Conservation (phyloP, 2,113 vertebrate genomes). For the Astur gentilis region DNA sequence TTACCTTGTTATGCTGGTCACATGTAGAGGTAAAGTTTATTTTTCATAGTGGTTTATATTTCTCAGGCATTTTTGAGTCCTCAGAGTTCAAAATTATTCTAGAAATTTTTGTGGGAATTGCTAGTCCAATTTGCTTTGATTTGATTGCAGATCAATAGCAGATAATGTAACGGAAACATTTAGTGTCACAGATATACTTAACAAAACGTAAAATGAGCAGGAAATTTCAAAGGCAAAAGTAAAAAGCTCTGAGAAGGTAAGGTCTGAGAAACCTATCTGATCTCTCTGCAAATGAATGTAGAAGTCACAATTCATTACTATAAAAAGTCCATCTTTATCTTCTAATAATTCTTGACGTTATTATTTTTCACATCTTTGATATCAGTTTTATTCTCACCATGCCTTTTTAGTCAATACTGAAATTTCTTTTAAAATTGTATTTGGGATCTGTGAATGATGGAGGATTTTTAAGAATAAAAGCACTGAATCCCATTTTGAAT, state of each 20-base stretch:
- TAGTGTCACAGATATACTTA: background rate
- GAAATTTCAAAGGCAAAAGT: background rate
- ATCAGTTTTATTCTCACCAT: background rate
- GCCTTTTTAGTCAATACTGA: background rate
- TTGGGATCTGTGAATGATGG: background rate
- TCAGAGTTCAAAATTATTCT: background rate
- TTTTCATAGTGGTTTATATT: background rate
- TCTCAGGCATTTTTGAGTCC: background rate
- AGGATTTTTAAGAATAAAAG: background rate
- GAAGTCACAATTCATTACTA: background rate
- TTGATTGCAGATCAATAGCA: background rate
- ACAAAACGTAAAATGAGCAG: background rate
- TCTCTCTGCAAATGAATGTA: background rate
- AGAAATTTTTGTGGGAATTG: background rate
- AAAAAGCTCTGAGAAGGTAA: background rate
- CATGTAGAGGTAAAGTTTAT: background rate
- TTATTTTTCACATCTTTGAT: background rate
- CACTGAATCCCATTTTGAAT: background rate
- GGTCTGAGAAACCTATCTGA: background rate
- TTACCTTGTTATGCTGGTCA: background rate
- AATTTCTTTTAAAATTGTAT: background rate
- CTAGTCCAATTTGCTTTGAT: background rate
- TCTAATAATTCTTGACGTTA: background rate
- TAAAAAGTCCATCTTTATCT: background rate
- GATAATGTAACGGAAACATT: background rate